Conservation (phyloP, 2,113 vertebrate genomes). For the Leucoraja erinaceus region DNA sequence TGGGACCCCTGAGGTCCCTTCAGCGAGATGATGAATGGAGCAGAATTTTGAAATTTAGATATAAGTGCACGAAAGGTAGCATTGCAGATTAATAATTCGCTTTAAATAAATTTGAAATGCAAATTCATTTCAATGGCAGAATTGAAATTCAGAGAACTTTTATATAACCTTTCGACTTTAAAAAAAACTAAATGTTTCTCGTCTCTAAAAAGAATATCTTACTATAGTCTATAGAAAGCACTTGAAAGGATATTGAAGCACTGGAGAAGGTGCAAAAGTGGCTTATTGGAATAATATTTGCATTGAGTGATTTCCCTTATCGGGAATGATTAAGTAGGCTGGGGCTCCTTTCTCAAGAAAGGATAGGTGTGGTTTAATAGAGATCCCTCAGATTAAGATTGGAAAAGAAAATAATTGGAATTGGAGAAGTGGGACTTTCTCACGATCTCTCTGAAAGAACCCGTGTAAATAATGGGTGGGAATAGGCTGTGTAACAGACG, state of each 20-base stretch:
- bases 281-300: neutral
- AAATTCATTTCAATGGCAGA: neutral
- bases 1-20: neutral
- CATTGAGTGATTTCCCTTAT: neutral
- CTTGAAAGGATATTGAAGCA: no score
- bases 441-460: neutral
- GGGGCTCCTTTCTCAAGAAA: neutral
- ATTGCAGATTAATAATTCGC: neutral
- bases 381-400: neutral
- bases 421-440: no score
- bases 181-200: no score
- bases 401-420: neutral
- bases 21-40: neutral
- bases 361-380: neutral
- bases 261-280: neutral
- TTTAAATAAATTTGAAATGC: neutral
- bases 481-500: no score
- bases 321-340: neutral
- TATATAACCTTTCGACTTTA: no score
- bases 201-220: no score
- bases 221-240: no score
- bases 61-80: neutral
- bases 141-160: neutral
- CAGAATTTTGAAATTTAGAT: neutral
- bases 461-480: neutral